phyloP scores from a whole-genome alignment of 1,140 invertebrate species.

The Ceratina australensis region DNA sequence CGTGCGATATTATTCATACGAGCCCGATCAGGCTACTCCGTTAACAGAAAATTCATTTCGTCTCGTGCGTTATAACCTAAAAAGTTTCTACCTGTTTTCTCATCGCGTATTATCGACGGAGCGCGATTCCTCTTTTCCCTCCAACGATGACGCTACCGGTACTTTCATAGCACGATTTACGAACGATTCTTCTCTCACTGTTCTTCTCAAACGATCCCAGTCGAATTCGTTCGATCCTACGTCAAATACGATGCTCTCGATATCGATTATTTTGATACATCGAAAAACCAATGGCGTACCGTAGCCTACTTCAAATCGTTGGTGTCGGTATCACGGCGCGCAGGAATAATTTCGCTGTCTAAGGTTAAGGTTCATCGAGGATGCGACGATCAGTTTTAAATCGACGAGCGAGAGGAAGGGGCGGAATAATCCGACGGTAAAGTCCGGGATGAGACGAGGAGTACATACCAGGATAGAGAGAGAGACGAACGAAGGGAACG shows the following conservation, averaged over 20 bases:
- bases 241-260: too few species aligned
- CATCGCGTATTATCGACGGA: conserved; percentile 27
- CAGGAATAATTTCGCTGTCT: too few species aligned
- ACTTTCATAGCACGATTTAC: neutral
- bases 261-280: too few species aligned
- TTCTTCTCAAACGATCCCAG: neutral
- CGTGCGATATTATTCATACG: too few species aligned
- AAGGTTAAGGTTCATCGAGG: neutral
- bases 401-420: neutral
- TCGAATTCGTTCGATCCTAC: neutral
- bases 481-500: too few species aligned
- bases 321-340: too few species aligned
- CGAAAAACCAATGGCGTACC: too few species aligned
- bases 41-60: neutral
- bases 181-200: neutral
- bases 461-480: too few species aligned
- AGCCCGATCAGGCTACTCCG: too few species aligned
- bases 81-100: conserved; percentile 3
- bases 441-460: conserved; percentile 52
- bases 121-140: neutral
- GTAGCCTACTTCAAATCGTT: neutral
- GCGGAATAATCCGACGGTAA: conserved; percentile 53
- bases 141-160: conserved; percentile 42
- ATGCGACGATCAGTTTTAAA: conserved; percentile 7
- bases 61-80: neutral